Percentiles rank a stretch among this genome's conserved stretches.
Evolutionary conservation across 2,797 vertebrate genomes (phyloP).

Genomic region (Thalassophryne amazonica): DNA sequence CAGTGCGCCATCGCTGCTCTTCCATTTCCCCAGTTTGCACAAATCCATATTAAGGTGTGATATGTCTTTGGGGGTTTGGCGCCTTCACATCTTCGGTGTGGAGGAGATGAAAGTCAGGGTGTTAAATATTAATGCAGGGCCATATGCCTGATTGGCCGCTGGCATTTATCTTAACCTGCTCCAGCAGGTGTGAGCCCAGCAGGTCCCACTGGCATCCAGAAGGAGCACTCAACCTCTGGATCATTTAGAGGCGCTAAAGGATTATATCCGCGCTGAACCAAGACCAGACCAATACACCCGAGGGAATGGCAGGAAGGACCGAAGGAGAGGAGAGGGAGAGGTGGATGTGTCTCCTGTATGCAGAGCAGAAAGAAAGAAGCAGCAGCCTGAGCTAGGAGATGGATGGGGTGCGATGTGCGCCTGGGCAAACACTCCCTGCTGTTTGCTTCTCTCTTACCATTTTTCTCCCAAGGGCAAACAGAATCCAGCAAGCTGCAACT

Average conservation of each 20-base stretch:
- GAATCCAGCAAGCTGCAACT: slow-evolving; percentile 54
- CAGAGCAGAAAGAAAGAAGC: slow-evolving; percentile 11
- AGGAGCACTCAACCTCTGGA: slow-evolving; percentile 68
- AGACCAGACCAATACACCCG: slow-evolving; percentile 57
- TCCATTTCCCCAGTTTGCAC: slow-evolving; percentile 65
- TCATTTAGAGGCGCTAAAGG: slow-evolving; percentile 71
- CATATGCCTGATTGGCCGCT: slow-evolving; percentile 62
- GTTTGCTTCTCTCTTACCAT: slow-evolving; percentile 63
- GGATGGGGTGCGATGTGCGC: slow-evolving; percentile 56
- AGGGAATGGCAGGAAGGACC: slow-evolving; percentile 24
- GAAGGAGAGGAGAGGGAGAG: slow-evolving; percentile 27
- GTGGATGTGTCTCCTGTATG: slow-evolving; percentile 54
- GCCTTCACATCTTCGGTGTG: slow-evolving; percentile 52
- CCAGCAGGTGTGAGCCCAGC: slow-evolving; percentile 64
- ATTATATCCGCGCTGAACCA: slow-evolving; percentile 67
- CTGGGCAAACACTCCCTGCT: slow-evolving; percentile 68
- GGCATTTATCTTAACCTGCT: slow-evolving; percentile 74
- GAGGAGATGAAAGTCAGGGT: slow-evolving; percentile 65
- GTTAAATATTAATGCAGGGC: slow-evolving; percentile 75
- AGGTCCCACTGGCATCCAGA: slow-evolving; percentile 52
- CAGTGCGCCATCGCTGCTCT: slow-evolving; percentile 30
- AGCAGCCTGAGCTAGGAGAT: slow-evolving; percentile 37
- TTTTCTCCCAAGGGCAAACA: slow-evolving; percentile 75
- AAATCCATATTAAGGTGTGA: slow-evolving; percentile 66
- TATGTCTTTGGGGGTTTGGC: slow-evolving; percentile 68